Evolutionary conservation across 1,140 invertebrate species (phyloP).

Genomic region (Psix sp.): DNA sequence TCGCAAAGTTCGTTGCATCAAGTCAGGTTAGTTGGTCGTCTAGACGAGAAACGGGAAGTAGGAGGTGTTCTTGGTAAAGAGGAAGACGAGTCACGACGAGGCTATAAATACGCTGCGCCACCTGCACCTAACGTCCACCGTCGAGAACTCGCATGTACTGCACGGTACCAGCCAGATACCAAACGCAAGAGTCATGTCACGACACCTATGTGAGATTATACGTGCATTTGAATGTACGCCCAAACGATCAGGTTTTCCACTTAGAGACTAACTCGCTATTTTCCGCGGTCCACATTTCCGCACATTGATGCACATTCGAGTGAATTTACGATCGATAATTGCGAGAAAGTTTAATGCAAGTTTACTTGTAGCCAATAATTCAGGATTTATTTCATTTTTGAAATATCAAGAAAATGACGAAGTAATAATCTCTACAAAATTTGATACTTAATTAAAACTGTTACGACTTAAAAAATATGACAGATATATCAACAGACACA

Average conservation of each 20-base stretch:
- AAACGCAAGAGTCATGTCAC: slow-evolving; percentile 50
- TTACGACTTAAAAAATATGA: no score
- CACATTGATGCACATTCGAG: slow-evolving; percentile 16
- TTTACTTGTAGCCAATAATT: background rate
- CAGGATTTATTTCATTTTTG: no score
- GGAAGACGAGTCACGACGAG: slow-evolving; percentile 74
- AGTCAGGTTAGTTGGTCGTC: slow-evolving; percentile 50
- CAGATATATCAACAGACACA: no score
- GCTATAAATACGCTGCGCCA: slow-evolving; percentile 76
- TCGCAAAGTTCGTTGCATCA: slow-evolving; percentile 52
- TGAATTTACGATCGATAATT: slow-evolving; percentile 22
- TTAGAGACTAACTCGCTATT: slow-evolving; percentile 31
- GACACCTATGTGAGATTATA: slow-evolving; percentile 57
- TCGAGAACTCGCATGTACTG: slow-evolving; percentile 63
- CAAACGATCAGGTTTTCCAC: slow-evolving; percentile 43
- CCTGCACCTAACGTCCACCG: slow-evolving; percentile 74
- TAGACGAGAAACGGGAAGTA: slow-evolving; percentile 52
- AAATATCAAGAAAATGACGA: no score
- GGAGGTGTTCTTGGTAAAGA: slow-evolving; percentile 66
- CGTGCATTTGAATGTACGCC: slow-evolving; percentile 52
- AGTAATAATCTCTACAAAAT: no score
- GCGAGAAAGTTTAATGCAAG: background rate
- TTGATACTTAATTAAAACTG: no score
- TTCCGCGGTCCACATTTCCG: slow-evolving; percentile 6
- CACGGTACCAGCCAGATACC: slow-evolving; percentile 50